Evolutionary conservation across 2,113 vertebrate genomes (phyloP).

Genomic region (Corythornis madagascariensis): DNA sequence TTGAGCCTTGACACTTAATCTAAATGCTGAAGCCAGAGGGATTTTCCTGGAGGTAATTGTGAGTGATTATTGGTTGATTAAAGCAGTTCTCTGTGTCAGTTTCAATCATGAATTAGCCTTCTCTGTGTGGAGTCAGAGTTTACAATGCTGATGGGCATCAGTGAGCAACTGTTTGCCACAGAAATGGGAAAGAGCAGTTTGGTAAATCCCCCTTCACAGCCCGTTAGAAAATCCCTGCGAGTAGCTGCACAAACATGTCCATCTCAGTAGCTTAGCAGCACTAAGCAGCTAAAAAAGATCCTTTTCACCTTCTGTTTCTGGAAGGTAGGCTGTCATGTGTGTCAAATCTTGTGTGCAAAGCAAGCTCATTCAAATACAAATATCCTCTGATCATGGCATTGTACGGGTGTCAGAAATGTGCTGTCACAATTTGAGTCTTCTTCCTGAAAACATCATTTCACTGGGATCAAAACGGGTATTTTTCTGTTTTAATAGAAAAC

Average conservation of each 20-base stretch:
- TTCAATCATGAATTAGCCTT: constrained; percentile 51
- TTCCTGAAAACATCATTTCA: background rate
- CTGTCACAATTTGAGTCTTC: background rate
- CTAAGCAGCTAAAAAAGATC: background rate
- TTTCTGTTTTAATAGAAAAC: background rate
- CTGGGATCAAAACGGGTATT: background rate
- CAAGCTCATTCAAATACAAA: constrained; percentile 5
- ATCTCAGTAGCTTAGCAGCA: background rate
- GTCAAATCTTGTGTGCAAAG: background rate
- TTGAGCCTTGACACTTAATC: constrained; percentile 48
- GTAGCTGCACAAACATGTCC: background rate
- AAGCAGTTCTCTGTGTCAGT: constrained; percentile 47
- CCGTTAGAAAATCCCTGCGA: background rate
- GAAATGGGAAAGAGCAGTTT: constrained; percentile 21
- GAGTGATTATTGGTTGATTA: constrained; percentile 69
- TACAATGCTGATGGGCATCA: constrained; percentile 35
- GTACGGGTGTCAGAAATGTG: background rate
- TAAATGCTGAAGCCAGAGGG: constrained; percentile 29
- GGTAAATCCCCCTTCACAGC: background rate
- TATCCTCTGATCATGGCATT: background rate
- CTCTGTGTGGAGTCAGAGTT: background rate
- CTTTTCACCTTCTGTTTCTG: background rate
- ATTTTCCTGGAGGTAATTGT: constrained; percentile 59
- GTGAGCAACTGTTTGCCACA: constrained; percentile 26
- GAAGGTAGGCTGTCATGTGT: background rate